Conservation (phyloP, 35 echinoderm and acorn worm species). For the Apostichopus japonicus region DNA sequence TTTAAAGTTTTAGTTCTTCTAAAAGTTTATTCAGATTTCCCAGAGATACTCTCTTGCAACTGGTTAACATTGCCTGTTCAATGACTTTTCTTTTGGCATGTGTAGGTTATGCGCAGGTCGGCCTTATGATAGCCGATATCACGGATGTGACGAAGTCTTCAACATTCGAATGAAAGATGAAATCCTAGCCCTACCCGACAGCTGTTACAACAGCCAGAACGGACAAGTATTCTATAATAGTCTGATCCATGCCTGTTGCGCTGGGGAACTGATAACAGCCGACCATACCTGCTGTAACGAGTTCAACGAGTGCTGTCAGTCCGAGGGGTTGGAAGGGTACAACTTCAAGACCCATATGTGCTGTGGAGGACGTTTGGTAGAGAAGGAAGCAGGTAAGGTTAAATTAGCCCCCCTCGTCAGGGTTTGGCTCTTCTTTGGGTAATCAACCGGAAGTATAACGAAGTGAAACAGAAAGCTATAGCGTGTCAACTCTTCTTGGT, state of each 20-base stretch:
- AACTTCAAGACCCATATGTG: constrained; percentile 1
- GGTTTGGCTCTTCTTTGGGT: too few relatives aligned
- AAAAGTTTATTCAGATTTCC: too few relatives aligned
- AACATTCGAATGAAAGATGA: not conserved
- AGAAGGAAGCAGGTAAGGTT: not conserved
- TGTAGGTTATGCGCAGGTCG: not conserved
- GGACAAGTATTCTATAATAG: not conserved
- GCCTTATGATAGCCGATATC: not conserved
- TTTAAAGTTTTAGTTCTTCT: too few relatives aligned
- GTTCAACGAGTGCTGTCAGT: not conserved
- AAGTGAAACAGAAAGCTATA: too few relatives aligned
- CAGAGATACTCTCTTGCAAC: too few relatives aligned
- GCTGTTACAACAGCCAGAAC: not conserved
- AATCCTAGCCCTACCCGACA: not conserved
- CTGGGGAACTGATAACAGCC: constrained; percentile 4
- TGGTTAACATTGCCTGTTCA: too few relatives aligned
- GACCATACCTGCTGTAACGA: not conserved
- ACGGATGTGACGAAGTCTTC: not conserved
- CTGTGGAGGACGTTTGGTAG: not conserved
- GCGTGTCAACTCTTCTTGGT: too few relatives aligned
- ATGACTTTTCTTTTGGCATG: too few relatives aligned
- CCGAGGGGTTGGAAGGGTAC: not conserved
- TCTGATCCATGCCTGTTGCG: not conserved
- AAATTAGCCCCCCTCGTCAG: too few relatives aligned
- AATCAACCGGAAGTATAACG: too few relatives aligned